phyloP scores from a whole-genome alignment of 2,888 invertebrate species.

The Drosophila incognita region DNA sequence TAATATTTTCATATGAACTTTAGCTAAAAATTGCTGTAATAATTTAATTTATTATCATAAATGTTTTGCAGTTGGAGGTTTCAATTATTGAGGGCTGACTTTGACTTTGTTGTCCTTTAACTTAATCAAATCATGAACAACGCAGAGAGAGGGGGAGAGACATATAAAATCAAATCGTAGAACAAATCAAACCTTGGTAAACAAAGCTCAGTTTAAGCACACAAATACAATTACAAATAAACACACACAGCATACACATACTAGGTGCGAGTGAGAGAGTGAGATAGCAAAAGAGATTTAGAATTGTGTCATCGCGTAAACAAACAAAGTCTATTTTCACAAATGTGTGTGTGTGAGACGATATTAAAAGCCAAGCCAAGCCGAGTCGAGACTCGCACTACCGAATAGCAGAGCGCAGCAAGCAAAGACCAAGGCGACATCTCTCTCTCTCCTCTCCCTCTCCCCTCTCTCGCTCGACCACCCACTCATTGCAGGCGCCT shows the following conservation, averaged over 20 bases:
- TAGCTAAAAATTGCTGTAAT: neutral
- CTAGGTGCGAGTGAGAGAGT: conserved; percentile 15
- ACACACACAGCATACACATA: neutral
- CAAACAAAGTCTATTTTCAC: conserved; percentile 64
- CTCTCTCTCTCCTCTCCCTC: conserved; percentile 4
- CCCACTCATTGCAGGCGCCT: conserved; percentile 31
- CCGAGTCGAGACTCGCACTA: conserved; percentile 13
- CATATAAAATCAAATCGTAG: conserved; percentile 48
- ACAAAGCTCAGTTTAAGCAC: conserved; percentile 35
- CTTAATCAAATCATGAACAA: conserved; percentile 45
- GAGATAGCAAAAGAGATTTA: conserved; percentile 49
- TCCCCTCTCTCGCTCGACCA: conserved; percentile 7
- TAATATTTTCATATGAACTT: neutral
- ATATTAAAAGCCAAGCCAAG: conserved; percentile 53
- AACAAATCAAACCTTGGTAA: conserved; percentile 40
- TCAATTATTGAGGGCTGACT: conserved; percentile 14
- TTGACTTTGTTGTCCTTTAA: conserved; percentile 19
- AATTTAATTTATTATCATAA: neutral
- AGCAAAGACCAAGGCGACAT: conserved; percentile 22
- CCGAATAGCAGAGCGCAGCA: conserved; percentile 35
- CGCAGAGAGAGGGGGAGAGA: neutral
- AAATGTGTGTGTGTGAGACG: conserved; percentile 30
- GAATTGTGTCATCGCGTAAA: conserved; percentile 75
- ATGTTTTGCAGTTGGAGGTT: conserved; percentile 9
- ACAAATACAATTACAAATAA: neutral